Evolutionary conservation across 2,113 vertebrate species (phyloP), one percentile per base, ranked within the genome.

Genomic region (Chionis minor): DNA sequence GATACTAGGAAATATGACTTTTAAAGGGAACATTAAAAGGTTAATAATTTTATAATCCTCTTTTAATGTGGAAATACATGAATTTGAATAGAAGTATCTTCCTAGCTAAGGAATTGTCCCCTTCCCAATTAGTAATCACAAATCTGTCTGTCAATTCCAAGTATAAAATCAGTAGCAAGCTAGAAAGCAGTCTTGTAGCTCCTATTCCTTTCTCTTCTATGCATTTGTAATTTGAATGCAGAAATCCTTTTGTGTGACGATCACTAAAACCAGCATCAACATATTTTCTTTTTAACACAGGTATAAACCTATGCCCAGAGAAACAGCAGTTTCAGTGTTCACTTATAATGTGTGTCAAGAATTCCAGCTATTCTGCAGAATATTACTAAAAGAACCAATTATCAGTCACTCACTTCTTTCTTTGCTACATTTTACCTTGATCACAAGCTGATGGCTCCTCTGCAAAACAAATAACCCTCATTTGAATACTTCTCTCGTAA

Each of bases 41-140:
- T 85, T 78, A 93, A 92, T 77, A 79, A 51, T 75, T 67, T 90
- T 73, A 78, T 18, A 94, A 77, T 92, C 69, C 40, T 55, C 28
- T 92, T 82, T 85, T 81, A 74, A 62, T 51, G 20, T 56, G 5
- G 28, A 84, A 75, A 82, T 80, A 47, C 11, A 55, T 87, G 8
- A 92, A 91, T 90, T 88, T 78, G 59, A 80, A 84, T 63, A 88
- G 73, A 87, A 92, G 70, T 56, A 5, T 78, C 67, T 95, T 94
- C 47, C 45, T 61, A 79, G 51, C 59, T 65, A 72, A 47, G 40
- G 47, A 96, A 81, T 89, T 79, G 55, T 91, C 70, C 51, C 13
- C 52, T 95, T 97, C 52, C 16, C 86, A 95, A 93, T 92, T 89
- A 96, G 38, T 59, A 95, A 88, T 72, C 54, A 61, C 40, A 82